Percentiles rank a stretch among this genome's conserved stretches.
These are phyloP conservation scores for Escarpia spicata DNA, from an alignment of 2,888 invertebrate genomes.

Conservation along the genomic window DNA sequence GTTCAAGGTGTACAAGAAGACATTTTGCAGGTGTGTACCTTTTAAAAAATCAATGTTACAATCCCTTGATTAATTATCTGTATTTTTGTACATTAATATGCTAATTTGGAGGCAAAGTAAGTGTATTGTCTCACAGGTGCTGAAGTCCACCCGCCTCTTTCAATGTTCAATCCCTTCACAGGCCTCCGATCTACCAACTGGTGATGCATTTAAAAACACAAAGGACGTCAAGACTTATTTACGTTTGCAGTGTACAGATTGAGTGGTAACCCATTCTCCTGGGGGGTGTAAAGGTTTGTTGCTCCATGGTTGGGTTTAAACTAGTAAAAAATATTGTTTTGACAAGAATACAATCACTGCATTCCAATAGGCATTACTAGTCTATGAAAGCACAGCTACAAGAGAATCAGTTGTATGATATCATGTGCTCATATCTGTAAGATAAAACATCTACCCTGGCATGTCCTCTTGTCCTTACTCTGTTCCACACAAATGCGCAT, in stretches of 20 bases:
- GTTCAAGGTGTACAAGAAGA: background rate
- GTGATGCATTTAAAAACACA: too few relatives aligned
- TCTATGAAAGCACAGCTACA: background rate
- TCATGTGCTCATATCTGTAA: background rate
- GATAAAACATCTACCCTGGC: background rate
- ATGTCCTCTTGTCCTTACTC: background rate
- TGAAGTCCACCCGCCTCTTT: too few relatives aligned
- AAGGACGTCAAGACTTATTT: too few relatives aligned
- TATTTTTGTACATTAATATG: too few relatives aligned
- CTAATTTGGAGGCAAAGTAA: too few relatives aligned
- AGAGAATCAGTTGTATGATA: background rate
- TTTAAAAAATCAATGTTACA: background rate
- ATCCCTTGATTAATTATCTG: background rate
- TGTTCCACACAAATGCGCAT: background rate
- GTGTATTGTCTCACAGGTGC: too few relatives aligned
- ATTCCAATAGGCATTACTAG: background rate
- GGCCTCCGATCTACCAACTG: too few relatives aligned
- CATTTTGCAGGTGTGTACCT: background rate
- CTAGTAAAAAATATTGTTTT: background rate
- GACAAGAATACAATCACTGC: background rate
- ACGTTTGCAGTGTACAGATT: too few relatives aligned
- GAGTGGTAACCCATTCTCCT: too few relatives aligned
- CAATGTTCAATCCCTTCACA: too few relatives aligned
- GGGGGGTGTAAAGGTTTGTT: too few relatives aligned
- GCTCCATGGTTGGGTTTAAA: too few relatives aligned